A percentile compares a stretch with the other conserved stretches of the same genome.
phyloP scores from a whole-genome alignment of 2,888 invertebrate species.

The Phanerotoma sp. region DNA sequence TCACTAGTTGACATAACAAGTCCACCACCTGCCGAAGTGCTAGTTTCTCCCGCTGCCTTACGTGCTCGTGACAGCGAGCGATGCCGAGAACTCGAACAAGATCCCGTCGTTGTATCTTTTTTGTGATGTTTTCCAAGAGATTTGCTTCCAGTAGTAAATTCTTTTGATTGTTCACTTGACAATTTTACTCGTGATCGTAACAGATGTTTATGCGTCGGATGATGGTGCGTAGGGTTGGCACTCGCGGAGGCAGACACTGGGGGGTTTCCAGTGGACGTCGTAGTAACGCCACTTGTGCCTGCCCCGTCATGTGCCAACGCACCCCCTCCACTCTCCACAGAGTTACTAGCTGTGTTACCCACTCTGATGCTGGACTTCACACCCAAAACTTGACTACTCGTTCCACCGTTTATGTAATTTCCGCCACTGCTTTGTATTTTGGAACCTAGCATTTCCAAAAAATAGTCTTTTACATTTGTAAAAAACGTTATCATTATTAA shows the following conservation, averaged over 20 bases:
- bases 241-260: conserved; percentile 52
- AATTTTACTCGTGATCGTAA: conserved; percentile 52
- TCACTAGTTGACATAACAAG: conserved; percentile 51
- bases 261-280: conserved; percentile 48
- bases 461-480: neutral
- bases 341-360: conserved; percentile 57
- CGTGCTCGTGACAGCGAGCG: conserved; percentile 59
- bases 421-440: conserved; percentile 42
- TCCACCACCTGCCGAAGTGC: conserved; percentile 36
- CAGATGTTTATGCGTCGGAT: conserved; percentile 53
- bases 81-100: conserved; percentile 63
- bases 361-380: conserved; percentile 58
- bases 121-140: conserved; percentile 51
- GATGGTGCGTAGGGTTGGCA: conserved; percentile 59
- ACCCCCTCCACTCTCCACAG: conserved; percentile 56
- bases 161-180: conserved; percentile 48
- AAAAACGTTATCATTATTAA: neutral
- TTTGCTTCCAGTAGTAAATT: conserved; percentile 53
- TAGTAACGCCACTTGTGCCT: conserved; percentile 52
- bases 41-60: conserved; percentile 60
- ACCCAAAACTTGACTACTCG: conserved; percentile 53
- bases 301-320: conserved; percentile 57
- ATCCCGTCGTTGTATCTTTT: conserved; percentile 66
- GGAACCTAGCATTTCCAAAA: conserved; percentile 31
- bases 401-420: conserved; percentile 46